Evolutionary conservation across 2,888 invertebrate genomes (phyloP), one percentile per base, ranked within the genome.

Genomic region (Pycnomerus fuliginosus): DNA sequence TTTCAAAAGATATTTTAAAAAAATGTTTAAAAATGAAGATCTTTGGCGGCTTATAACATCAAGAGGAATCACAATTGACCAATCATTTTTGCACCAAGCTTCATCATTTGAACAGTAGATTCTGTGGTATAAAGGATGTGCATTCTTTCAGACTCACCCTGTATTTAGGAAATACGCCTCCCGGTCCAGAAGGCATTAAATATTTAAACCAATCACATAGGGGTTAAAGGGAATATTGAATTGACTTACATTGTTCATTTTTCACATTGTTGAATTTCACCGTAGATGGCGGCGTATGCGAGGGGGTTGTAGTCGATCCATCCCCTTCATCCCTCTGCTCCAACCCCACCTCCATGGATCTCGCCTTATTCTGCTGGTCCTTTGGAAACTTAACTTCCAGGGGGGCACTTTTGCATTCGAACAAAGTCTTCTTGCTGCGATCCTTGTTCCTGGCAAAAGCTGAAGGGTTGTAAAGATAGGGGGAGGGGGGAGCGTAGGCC

Each of bases 401-500:
- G 11, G 67, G 69, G 4, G 64, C 60, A 40, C 64, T 67, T 44
- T 64, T 65, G 47, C 67, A 64, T 11, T 67, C 68, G 50, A 69
- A 70, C 14, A 71, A 56, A 4, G 64, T 61, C 48, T 69, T 67
- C 46, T 63, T 64, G 3, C 58, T 61, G 14, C 57, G 44, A 22
- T 61, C 62, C 25, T 59, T 40, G 11, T 30, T 13, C 5, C 45
- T 34, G 11, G 36, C 16, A 13, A 44, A 34, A 38, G 29, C 29
- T 25, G 64, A 55, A 2, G 70, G 68, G 33, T 69, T 64, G 55
- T 68, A 71, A n/a, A 64, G 51, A 39, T 64, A 58, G 1, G 72
- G 72, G 0, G 71, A 68, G 1, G 72, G 72, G 2, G 73, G 73
- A 1, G 72, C 70, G 34, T 64, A 69, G 2, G 71, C 74, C 61